Evolutionary conservation across 2,888 invertebrate species (phyloP), one percentile per base, ranked within the genome.

Genomic region (Colostygia pectinataria): DNA sequence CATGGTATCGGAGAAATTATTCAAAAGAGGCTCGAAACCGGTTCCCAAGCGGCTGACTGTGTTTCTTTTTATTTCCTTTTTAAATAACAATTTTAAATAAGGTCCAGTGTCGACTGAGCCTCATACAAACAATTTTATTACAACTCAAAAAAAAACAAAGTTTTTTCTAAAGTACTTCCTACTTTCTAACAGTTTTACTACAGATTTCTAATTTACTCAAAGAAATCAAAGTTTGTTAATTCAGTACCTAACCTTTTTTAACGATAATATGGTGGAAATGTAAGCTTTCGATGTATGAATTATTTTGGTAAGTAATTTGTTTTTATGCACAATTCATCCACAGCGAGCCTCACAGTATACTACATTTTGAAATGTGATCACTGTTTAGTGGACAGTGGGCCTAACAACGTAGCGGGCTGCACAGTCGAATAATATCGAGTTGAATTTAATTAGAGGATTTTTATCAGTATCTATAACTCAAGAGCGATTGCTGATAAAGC

Each of bases 1-100:
- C 50, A 28, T 23, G 39, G 55, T 55, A 55, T 59, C 60, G 57
- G 63, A 61, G 71, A 73, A 68, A 71, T 71, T 69, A 71, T 71
- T 73, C 72, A 65, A 68, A 70, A 68, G 63, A 61, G 59, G 37
- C 38, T 52, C 40, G 39, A 14, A 68, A 73, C 73, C 69, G 73
- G 73, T 73, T 59, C 44, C 43, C 32, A 40, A 50, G 50, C 58
- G 44, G 51, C 61, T 61, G 60, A 46, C 25, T 47, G 48, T 49
- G 47, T 39, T 37, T 47, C 44, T 42, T 57, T 63, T 68, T 63
- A 69, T 61, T 42, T 47, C 55, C 14, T 39, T 50, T 50, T 45
- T 46, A 10, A 37, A 51, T 56, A 60, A 41, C 55, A 58, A 63
- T 45, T 36, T 20, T n/a, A 12, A 38, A 20, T 38, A 27, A 45